Base-by-base conservation (phyloP, 92 coral and sea anemone species). In the Porites evermanni region DNA sequence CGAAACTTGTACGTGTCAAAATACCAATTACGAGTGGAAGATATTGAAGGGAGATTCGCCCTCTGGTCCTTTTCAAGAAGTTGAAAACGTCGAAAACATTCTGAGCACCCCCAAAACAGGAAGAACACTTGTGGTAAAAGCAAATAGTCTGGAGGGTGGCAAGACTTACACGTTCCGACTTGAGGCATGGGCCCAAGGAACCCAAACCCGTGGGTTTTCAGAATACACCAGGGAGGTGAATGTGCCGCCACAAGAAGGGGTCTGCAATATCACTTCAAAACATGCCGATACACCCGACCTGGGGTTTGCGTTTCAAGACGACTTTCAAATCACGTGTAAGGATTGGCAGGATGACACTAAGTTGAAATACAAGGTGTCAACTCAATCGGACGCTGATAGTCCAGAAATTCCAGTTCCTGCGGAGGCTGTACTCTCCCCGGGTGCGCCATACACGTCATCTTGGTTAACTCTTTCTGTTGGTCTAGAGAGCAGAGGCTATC, bases 261-360 rank as follows among this genome's bases (percentile, higher is more conserved):
- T 16, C 0, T 96, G 94, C 67, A 83, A 77, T 1, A 90, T 93
- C 54, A 24, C 29, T 69, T 38, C 76, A 44, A 17, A 19, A 3
- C 52, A 72, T 6, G 23, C 19, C 16, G 26, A 17, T 6, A 44
- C 21, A 3, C 98, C 98, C 13, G 20, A 17, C 53, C 60, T 18
- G 4, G 95, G 96, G 12, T 91, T 13, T 52, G 89, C 94, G 13
- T 56, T 91, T 2, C 75, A 81, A 9, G 65, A 78, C 16, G 86
- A 85, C 80, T 93, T 85, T 67, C 23, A 4, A 21, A 87, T 91
- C 53, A 69, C 72, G 13, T 91, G 92, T 32, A 11, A 1, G 6
- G 94, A 76, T 6, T 93, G 89, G 88, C 6, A 12, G 11, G 96
- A 93, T 73, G 81, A 86, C 54, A 23, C 64, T n/a, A 91, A 93